A percentile compares a stretch with the other conserved stretches of the same genome.
phyloP scores from a whole-genome alignment of 92 coral and sea anemone species.

The Pocillopora meandrina region DNA sequence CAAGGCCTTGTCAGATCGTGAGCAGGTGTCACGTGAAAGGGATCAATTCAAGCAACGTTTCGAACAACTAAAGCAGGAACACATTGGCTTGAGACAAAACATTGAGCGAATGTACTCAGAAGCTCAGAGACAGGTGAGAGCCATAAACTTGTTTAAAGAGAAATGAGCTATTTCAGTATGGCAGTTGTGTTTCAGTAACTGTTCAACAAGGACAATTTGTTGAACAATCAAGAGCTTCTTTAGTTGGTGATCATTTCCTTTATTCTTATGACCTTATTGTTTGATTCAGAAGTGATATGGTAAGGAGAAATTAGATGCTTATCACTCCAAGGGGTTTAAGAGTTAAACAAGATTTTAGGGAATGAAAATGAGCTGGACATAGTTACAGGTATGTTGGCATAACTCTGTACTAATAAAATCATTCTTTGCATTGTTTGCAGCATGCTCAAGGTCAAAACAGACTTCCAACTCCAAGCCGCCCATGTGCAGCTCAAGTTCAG shows the following conservation, averaged over 20 bases:
- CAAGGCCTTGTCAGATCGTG: slow-evolving; percentile 47
- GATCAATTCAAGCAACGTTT: slow-evolving; percentile 38
- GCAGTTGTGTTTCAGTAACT: no score
- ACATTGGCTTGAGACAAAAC: slow-evolving; percentile 42
- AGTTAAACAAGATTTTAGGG: no score
- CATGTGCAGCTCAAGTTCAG: slow-evolving; percentile 42
- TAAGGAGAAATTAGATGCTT: no score
- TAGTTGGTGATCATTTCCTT: no score
- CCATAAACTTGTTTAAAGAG: not conserved
- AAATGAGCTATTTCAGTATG: not conserved
- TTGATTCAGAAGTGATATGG: no score
- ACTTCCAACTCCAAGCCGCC: slow-evolving; percentile 48
- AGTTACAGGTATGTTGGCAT: no score
- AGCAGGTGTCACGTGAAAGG: slow-evolving; percentile 36
- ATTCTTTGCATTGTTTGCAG: not conserved
- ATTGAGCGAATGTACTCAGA: slow-evolving; percentile 41
- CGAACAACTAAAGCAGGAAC: slow-evolving; percentile 58
- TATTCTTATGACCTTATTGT: no score
- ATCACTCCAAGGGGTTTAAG: no score
- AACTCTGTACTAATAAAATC: not conserved
- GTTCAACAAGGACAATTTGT: no score
- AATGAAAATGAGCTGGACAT: no score
- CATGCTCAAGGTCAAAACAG: slow-evolving; percentile 39
- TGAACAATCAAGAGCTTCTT: no score
- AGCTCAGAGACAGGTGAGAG: slow-evolving; percentile 24